A percentile compares a stretch with the other conserved stretches of the same genome.
phyloP scores from a whole-genome alignment of 1,140 invertebrate genomes.

The Plectus sambesii region DNA sequence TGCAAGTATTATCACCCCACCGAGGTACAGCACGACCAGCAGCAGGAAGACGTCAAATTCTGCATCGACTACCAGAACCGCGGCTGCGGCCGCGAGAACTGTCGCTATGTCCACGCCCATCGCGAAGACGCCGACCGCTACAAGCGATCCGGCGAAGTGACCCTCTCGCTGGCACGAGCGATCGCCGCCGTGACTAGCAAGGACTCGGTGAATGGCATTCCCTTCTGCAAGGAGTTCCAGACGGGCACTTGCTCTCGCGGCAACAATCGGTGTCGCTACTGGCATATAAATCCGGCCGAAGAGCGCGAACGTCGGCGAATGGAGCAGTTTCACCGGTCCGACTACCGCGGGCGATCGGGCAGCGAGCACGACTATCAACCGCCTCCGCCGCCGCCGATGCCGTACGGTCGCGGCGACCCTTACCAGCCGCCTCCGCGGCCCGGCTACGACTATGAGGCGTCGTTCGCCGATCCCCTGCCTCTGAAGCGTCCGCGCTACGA shows the following conservation, averaged over 20 bases:
- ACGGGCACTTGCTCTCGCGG: constrained; percentile 26
- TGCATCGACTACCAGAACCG: constrained; percentile 43
- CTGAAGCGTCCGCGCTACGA: no score
- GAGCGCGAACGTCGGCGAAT: constrained; percentile 25
- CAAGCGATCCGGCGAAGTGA: constrained; percentile 35
- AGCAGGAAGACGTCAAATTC: constrained; percentile 36
- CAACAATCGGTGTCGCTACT: constrained; percentile 29
- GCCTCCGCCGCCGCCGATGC: constrained; percentile 12
- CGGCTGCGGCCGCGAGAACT: constrained; percentile 39
- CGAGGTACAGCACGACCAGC: constrained; percentile 40
- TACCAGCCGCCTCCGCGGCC: constrained; percentile 7
- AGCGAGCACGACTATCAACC: constrained; percentile 9
- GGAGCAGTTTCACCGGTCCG: constrained; percentile 11
- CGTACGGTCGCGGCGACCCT: constrained; percentile 9
- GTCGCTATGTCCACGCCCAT: constrained; percentile 37
- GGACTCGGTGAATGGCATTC: constrained; percentile 41
- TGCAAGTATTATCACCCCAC: constrained; percentile 63
- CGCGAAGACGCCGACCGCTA: constrained; percentile 38
- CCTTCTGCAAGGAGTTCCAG: constrained; percentile 39
- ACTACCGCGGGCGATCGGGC: constrained; percentile 2
- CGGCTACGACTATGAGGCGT: constrained; percentile 12
- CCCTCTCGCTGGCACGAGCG: constrained; percentile 33
- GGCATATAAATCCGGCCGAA: constrained; percentile 30
- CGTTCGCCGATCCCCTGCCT: no score
- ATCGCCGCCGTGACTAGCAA: constrained; percentile 33